Percentiles rank a stretch among this genome's conserved stretches.
Evolutionary conservation across 2,797 vertebrate species (phyloP).

Genomic region (Lagocephalus sceleratus): DNA sequence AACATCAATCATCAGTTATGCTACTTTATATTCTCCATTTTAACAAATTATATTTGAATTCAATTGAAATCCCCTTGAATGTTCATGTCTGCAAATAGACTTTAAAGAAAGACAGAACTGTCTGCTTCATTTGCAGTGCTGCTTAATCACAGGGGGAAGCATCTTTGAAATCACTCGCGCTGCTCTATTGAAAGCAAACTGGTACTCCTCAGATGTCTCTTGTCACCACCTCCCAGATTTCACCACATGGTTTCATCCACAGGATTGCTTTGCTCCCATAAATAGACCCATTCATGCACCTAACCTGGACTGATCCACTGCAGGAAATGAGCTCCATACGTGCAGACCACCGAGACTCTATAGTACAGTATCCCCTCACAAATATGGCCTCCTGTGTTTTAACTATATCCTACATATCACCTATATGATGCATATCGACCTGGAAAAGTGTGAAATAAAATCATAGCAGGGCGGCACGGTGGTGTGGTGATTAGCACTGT

Average conservation of each 20-base stretch:
- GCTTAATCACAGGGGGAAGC: no score
- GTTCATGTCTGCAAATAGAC: no score
- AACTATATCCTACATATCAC: conserved; percentile 33
- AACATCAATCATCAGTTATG: no score
- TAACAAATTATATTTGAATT: no score
- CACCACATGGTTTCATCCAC: conserved; percentile 41
- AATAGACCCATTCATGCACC: conserved; percentile 57
- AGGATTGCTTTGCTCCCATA: conserved; percentile 31
- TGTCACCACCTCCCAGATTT: conserved; percentile 24
- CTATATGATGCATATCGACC: conserved; percentile 29
- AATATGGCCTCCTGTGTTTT: conserved; percentile 43
- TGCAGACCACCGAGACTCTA: conserved; percentile 13
- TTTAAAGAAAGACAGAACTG: no score
- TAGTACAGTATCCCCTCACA: conserved; percentile 46
- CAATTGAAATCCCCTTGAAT: no score
- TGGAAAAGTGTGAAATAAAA: conserved; percentile 15
- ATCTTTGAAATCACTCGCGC: no score
- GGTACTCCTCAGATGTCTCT: conserved; percentile 10
- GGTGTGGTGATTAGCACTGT: no score
- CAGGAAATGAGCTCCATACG: conserved; percentile 69
- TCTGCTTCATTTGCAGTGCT: no score
- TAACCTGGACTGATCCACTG: conserved; percentile 35
- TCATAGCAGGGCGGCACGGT: no score
- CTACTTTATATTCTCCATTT: no score
- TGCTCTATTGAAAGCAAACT: neutral